phyloP scores from a whole-genome alignment of 2,113 vertebrate species.

The Engystomops pustulosus region DNA sequence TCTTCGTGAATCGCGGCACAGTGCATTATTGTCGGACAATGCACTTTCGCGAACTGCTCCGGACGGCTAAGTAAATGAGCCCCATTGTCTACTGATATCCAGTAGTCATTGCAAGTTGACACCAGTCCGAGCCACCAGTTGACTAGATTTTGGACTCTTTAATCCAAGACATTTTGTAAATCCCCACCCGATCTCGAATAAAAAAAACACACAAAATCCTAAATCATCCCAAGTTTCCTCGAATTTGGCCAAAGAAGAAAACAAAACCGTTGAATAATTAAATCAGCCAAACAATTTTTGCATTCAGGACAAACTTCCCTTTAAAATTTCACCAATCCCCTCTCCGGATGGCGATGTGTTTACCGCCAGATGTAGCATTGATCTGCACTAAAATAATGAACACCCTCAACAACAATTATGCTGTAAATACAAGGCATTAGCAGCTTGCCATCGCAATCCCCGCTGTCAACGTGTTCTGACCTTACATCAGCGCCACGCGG shows the following conservation, averaged over 20 bases:
- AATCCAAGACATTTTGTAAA: no score
- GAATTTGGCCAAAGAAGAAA: neutral
- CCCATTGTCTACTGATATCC: no score
- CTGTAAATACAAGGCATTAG: conserved; percentile 44
- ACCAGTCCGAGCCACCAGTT: neutral
- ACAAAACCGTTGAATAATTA: neutral
- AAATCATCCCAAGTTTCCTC: neutral
- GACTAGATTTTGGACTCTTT: neutral
- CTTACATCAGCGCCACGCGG: neutral
- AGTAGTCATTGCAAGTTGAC: neutral
- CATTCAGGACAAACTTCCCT: conserved; percentile 18
- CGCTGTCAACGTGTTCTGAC: conserved; percentile 40
- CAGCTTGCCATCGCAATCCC: conserved; percentile 40
- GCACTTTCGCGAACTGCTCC: no score
- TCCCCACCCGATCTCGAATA: no score
- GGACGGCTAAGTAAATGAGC: no score
- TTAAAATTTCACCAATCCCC: conserved; percentile 25
- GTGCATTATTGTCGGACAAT: no score
- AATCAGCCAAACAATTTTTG: conserved; percentile 25
- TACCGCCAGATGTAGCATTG: conserved; percentile 43
- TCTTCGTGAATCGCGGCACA: no score
- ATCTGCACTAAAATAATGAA: conserved; percentile 28
- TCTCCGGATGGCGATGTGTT: conserved; percentile 36
- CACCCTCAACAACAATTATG: conserved; percentile 37
- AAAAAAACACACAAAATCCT: neutral